Percentiles rank a stretch among this genome's conserved stretches.
These are phyloP conservation scores for Adrianichthys oophorus DNA, from an alignment of 2,797 vertebrate genomes.

Conservation along the genomic window DNA sequence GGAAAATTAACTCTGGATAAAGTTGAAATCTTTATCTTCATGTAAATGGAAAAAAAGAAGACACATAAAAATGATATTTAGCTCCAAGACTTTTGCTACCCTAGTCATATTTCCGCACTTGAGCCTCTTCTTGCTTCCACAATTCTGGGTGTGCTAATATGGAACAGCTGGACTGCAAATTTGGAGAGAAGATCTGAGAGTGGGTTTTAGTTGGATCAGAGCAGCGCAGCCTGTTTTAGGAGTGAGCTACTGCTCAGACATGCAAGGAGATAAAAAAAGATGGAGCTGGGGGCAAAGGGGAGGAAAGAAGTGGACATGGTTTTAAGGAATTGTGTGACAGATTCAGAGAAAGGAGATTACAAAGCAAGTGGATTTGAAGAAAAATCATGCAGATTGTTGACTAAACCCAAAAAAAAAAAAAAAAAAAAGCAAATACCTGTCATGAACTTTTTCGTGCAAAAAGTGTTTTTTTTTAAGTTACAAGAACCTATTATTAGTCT, in stretches of 20 bases:
- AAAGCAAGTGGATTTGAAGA: constrained; percentile 45
- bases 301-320: constrained; percentile 25
- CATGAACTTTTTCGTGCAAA: constrained; percentile 9
- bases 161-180: constrained; percentile 77
- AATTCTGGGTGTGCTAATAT: constrained; percentile 76
- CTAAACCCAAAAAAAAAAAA: constrained; percentile 11
- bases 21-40: constrained; percentile 35
- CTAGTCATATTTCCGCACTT: constrained; percentile 55
- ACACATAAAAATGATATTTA: constrained; percentile 28
- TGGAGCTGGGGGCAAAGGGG: constrained; percentile 8
- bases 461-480: too few relatives aligned
- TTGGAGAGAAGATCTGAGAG: constrained; percentile 51
- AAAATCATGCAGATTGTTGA: constrained; percentile 38
- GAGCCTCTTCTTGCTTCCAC: constrained; percentile 53
- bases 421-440: too few relatives aligned
- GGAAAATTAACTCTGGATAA: constrained; percentile 29
- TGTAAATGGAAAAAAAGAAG: constrained; percentile 22
- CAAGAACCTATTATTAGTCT: too few relatives aligned
- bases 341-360: constrained; percentile 42
- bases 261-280: constrained; percentile 44
- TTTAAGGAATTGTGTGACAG: constrained; percentile 34
- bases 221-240: constrained; percentile 51
- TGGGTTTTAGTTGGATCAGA: constrained; percentile 70
- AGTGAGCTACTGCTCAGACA: constrained; percentile 62
- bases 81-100: constrained; percentile 41